Base-by-base conservation (phyloP, 2,888 invertebrate species). In the Prostheceraeus crozeri region DNA sequence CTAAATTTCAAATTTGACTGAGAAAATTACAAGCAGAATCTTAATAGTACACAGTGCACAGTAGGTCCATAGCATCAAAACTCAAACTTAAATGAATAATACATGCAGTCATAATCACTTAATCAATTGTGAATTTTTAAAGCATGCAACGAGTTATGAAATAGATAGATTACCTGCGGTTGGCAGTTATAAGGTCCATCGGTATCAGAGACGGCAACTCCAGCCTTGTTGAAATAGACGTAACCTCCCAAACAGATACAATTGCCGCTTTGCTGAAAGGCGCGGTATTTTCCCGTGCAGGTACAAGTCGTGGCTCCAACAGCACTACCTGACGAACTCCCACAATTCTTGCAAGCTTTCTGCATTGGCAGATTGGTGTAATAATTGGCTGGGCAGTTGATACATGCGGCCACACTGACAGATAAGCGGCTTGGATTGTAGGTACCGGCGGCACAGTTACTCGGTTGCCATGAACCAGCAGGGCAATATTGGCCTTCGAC, bases 181-280 rank as follows among this genome's bases (percentile, higher is more conserved):
- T 73, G 73, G 60, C 73, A 73, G 60, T 72, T 68, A 25, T 65
- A 62, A 6, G 62, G 62, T 21, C 69, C 64, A 48, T 70, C 67
- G 3, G 65, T 64, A 25, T 62, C 62, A 3, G 64, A 57, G 21
- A 54, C 57, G 33, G 59, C 28, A 8, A 46, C 51, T 46, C 70
- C 69, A 0, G 65, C 64, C 33, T 70, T 68, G 61, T 73, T 67
- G 62, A 69, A 74, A 64, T 67, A 73, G 30, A 68, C 63, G 62
- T 70, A 73, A 8, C 71, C 71, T 19, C 65, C 59, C 51, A 61
- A 28, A 55, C 73, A 73, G 0, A 67, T 64, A 63, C 74, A 74
- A 1, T 67, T 64, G 1, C 70, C 71, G 0, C 69, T 69, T 10
- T 64, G 57, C 63, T 71, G 72, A 68, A 68, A 72, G 23, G 62